Percentiles rank a stretch among this genome's conserved stretches.
Conservation (phyloP, 2,888 invertebrate species). For the Eristalinus sepulchralis region DNA sequence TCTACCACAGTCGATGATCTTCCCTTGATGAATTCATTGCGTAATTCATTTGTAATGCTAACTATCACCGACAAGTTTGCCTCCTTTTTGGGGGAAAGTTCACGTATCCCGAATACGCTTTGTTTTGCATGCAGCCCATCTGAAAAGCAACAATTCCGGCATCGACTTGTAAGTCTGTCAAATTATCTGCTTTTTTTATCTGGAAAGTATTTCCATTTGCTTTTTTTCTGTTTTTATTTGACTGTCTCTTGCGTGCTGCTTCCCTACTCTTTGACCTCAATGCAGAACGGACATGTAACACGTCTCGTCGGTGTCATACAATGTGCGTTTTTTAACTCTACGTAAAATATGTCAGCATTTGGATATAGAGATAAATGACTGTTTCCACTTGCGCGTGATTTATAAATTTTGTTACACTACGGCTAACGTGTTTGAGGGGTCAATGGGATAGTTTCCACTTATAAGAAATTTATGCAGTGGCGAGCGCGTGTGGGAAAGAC, state of each 20-base stretch:
- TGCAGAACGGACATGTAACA: conserved; percentile 19
- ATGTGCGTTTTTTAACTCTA: background rate
- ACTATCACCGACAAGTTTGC: conserved; percentile 22
- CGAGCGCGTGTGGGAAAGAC: background rate
- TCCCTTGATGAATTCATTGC: conserved; percentile 30
- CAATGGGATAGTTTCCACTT: background rate
- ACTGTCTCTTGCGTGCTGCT: background rate
- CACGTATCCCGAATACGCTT: background rate
- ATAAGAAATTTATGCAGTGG: background rate
- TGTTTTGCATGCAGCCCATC: background rate
- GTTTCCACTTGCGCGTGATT: background rate
- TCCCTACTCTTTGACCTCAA: conserved; percentile 38
- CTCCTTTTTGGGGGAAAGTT: conserved; percentile 41
- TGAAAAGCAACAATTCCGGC: conserved; percentile 3
- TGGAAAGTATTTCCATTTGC: background rate
- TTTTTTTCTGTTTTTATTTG: background rate
- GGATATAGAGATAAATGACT: background rate
- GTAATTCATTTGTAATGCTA: conserved; percentile 36
- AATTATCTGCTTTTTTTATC: background rate
- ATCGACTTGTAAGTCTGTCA: background rate
- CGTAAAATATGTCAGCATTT: background rate
- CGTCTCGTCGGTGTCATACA: background rate
- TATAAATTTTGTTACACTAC: background rate
- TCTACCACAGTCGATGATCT: background rate
- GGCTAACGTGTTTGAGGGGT: background rate